Conservation (phyloP, 1,140 invertebrate species). For the Halotydeus destructor region DNA sequence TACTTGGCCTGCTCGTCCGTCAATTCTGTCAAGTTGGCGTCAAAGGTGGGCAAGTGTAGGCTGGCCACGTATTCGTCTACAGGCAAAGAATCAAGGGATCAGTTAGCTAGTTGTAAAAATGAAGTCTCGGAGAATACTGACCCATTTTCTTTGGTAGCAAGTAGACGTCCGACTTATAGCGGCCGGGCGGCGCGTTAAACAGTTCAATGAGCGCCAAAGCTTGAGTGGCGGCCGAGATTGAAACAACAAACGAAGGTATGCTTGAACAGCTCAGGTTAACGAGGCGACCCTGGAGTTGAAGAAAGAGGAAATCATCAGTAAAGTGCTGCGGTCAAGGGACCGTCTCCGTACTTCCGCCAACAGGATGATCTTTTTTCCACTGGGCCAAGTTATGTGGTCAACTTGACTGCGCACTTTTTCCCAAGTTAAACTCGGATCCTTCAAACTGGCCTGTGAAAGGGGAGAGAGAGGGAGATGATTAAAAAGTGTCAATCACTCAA, state of each 20-base stretch:
- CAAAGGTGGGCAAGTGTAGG: conserved; percentile 83
- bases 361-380: conserved; percentile 39
- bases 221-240: conserved; percentile 81
- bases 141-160: conserved; percentile 95
- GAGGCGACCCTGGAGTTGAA: conserved; percentile 47
- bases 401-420: conserved; percentile 92
- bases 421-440: conserved; percentile 84
- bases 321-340: background rate
- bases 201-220: conserved; percentile 85
- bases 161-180: conserved; percentile 93
- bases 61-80: conserved; percentile 89
- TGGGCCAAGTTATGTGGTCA: conserved; percentile 35
- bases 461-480: conserved; percentile 14
- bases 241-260: conserved; percentile 89
- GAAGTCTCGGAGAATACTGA: conserved; percentile 24
- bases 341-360: conserved; percentile 42
- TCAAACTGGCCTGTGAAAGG: conserved; percentile 52
- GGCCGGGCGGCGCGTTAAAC: conserved; percentile 75
- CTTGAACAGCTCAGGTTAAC: conserved; percentile 92
- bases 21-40: conserved; percentile 86
- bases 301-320: background rate
- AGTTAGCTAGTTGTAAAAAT: background rate
- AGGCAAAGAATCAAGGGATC: conserved; percentile 17
- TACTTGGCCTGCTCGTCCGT: conserved; percentile 94
- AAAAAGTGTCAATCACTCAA: conserved; percentile 4